phyloP scores from a whole-genome alignment of 2,113 vertebrate species.

The Rallus limicola region DNA sequence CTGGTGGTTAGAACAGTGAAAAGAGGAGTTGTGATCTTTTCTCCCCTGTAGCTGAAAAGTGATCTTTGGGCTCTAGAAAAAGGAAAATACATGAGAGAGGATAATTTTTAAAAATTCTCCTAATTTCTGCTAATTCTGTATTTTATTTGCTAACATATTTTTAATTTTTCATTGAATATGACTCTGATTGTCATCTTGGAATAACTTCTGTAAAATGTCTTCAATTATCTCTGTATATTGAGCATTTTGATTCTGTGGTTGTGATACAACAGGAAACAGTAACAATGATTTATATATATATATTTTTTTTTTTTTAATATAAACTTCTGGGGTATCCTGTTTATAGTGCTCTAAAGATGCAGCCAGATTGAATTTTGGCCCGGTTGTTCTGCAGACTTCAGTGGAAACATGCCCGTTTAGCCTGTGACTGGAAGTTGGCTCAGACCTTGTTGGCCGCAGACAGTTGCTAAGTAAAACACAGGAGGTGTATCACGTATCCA shows the following conservation, averaged over 20 bases:
- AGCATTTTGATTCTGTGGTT: neutral
- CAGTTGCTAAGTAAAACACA: neutral
- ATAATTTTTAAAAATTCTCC: neutral
- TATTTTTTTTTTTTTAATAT: neutral
- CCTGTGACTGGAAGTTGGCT: neutral
- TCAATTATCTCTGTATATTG: neutral
- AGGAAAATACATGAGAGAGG: neutral
- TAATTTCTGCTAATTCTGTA: neutral
- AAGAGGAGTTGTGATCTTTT: neutral
- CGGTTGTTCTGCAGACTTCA: neutral
- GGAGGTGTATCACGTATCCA: neutral
- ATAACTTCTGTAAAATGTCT: neutral
- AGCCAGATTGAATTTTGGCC: neutral
- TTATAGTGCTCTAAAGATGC: neutral
- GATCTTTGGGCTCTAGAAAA: neutral
- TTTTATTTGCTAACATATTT: neutral
- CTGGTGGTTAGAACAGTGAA: neutral
- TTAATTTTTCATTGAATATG: neutral
- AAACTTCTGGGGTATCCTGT: neutral
- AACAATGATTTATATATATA: neutral
- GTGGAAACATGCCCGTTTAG: neutral
- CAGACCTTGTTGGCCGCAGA: neutral
- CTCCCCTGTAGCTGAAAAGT: neutral
- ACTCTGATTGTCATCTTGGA: neutral
- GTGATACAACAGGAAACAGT: neutral